Conservation (phyloP, 2,888 invertebrate species). For the Drosophila affinis region DNA sequence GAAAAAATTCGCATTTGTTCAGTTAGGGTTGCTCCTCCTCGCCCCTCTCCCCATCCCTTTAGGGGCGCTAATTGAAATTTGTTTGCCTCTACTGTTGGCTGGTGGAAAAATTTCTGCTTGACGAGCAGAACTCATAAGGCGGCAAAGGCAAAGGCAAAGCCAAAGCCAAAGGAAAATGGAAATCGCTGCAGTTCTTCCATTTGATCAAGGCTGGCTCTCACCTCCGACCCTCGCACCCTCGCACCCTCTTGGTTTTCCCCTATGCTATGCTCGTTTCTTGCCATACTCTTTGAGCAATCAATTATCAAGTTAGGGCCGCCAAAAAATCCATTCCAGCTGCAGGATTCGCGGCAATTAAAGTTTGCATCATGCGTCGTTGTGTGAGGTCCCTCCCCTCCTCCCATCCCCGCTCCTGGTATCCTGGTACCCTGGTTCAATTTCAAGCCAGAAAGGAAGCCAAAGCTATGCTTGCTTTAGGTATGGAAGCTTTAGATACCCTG, state of each 20-base stretch:
- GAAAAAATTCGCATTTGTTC: conserved; percentile 11
- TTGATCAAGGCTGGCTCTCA: conserved; percentile 18
- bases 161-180: not conserved
- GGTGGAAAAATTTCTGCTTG: conserved; percentile 31
- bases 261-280: too few species aligned
- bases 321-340: conserved; percentile 50
- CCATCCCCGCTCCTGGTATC: not conserved
- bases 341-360: conserved; percentile 59
- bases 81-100: conserved; percentile 26
- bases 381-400: not conserved
- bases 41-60: conserved; percentile 8
- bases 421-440: conserved; percentile 57
- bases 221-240: not conserved
- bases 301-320: conserved; percentile 46
- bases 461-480: not conserved
- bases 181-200: not conserved
- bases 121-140: conserved; percentile 24
- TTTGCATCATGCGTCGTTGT: conserved; percentile 47
- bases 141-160: not conserved
- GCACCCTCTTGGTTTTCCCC: not conserved
- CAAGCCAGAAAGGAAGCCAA: not conserved
- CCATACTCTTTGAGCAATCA: conserved; percentile 52
- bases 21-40: conserved; percentile 4
- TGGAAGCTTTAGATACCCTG: not conserved
- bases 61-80: conserved; percentile 59